phyloP scores from a whole-genome alignment of 2,888 invertebrate species.

The Lepidochrysops patricia region DNA sequence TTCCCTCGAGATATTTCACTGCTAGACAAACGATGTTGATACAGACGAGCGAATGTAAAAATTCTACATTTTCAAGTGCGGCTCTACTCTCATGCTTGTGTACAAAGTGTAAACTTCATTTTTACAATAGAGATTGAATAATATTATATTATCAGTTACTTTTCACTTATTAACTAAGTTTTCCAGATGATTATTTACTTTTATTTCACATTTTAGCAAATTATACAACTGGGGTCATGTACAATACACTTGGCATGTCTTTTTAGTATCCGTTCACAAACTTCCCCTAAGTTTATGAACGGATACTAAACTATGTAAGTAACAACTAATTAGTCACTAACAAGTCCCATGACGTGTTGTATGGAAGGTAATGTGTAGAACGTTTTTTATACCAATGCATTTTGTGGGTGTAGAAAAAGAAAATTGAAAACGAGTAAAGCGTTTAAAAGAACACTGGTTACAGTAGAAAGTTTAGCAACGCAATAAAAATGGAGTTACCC shows the following conservation, averaged over 20 bases:
- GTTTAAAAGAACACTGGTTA: slow-evolving; percentile 9
- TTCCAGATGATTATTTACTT: no score
- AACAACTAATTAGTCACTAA: no score
- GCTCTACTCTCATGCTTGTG: neutral
- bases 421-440: slow-evolving; percentile 4
- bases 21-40: neutral
- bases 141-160: no score
- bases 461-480: slow-evolving; percentile 8
- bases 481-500: slow-evolving; percentile 13
- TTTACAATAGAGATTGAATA: neutral
- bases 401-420: neutral
- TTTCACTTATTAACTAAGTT: no score
- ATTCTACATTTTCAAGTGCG: neutral
- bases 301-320: no score
- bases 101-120: neutral
- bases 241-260: no score
- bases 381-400: neutral
- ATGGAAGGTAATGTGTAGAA: neutral
- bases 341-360: no score
- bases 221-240: no score
- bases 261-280: no score
- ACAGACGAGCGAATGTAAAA: neutral
- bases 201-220: no score
- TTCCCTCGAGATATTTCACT: neutral
- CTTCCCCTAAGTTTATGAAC: no score